Conservation (phyloP, 2,113 vertebrate genomes). For the Poeciliopsis occidentalis region DNA sequence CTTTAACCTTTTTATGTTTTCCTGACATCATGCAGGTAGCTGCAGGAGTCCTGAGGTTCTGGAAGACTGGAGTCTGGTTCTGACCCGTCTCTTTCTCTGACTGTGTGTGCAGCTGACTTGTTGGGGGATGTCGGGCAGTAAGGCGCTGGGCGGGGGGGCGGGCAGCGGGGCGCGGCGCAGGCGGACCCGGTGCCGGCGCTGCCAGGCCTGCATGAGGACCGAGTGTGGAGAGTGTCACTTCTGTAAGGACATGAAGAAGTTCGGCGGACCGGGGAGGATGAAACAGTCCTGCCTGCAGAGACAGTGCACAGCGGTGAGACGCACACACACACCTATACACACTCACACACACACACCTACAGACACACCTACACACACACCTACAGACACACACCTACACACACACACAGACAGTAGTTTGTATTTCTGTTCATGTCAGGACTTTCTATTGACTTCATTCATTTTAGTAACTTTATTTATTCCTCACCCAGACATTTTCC, state of each 20-base stretch:
- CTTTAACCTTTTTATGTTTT: too few species aligned
- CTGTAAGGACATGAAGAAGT: slow-evolving; percentile 97
- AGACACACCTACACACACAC: not conserved
- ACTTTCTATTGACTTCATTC: too few species aligned
- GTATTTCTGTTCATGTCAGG: too few species aligned
- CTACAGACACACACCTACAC: not conserved
- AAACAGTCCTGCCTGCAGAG: slow-evolving; percentile 93
- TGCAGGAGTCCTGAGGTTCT: too few species aligned
- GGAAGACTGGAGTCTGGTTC: not conserved
- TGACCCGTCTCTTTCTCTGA: not conserved
- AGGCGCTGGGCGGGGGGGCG: slow-evolving; percentile 82
- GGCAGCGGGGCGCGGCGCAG: slow-evolving; percentile 86
- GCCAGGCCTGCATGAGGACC: slow-evolving; percentile 90
- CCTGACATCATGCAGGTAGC: too few species aligned
- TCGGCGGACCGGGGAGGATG: slow-evolving; percentile 92
- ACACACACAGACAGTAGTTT: too few species aligned
- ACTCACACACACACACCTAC: not conserved
- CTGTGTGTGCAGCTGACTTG: slow-evolving; percentile 80
- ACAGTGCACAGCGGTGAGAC: slow-evolving; percentile 91
- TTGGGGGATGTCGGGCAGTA: slow-evolving; percentile 89
- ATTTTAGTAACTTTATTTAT: too few species aligned
- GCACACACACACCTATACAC: not conserved
- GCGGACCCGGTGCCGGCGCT: slow-evolving; percentile 92
- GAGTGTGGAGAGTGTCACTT: slow-evolving; percentile 96
- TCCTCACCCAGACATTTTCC: too few species aligned